These are phyloP conservation scores for Sminthopsis crassicaudata DNA, from an alignment of 2,113 vertebrate genomes.

Conservation along the genomic window DNA sequence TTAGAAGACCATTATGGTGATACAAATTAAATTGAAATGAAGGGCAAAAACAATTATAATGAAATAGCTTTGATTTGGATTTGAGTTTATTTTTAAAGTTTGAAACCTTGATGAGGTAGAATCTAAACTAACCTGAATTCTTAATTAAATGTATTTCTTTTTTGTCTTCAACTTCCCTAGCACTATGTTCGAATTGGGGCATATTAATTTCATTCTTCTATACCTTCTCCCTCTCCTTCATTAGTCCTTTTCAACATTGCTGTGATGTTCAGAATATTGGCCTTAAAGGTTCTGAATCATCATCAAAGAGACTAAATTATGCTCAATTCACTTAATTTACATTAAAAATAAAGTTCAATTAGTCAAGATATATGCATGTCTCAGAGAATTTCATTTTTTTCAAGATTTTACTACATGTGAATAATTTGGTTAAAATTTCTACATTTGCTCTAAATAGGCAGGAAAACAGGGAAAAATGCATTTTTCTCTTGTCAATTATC, in stretches of 20 bases:
- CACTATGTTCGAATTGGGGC: not conserved
- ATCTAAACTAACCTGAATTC: constrained; percentile 6
- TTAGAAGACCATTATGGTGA: not conserved
- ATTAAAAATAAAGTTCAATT: constrained; percentile 48
- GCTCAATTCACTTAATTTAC: constrained; percentile 5
- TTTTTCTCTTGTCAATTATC: constrained; percentile 32
- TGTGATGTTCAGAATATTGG: constrained; percentile 20
- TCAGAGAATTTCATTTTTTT: constrained; percentile 42
- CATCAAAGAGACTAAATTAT: constrained; percentile 48
- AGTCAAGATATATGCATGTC: constrained; percentile 14
- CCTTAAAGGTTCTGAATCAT: constrained; percentile 22
- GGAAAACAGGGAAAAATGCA: not conserved
- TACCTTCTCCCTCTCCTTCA: not conserved
- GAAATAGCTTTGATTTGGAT: constrained; percentile 14
- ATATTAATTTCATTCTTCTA: not conserved
- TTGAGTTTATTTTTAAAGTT: constrained; percentile 39
- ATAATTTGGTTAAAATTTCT: constrained; percentile 38
- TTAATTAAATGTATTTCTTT: constrained; percentile 38
- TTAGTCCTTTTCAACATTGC: not conserved
- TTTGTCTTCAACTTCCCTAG: constrained; percentile 6
- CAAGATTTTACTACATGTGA: constrained; percentile 37
- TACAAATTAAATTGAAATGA: constrained; percentile 1
- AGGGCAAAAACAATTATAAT: constrained; percentile 53
- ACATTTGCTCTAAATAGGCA: constrained; percentile 33
- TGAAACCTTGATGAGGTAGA: constrained; percentile 27